Conservation (phyloP, 2,113 vertebrate species). For the Protobothrops mucrosquamatus region DNA sequence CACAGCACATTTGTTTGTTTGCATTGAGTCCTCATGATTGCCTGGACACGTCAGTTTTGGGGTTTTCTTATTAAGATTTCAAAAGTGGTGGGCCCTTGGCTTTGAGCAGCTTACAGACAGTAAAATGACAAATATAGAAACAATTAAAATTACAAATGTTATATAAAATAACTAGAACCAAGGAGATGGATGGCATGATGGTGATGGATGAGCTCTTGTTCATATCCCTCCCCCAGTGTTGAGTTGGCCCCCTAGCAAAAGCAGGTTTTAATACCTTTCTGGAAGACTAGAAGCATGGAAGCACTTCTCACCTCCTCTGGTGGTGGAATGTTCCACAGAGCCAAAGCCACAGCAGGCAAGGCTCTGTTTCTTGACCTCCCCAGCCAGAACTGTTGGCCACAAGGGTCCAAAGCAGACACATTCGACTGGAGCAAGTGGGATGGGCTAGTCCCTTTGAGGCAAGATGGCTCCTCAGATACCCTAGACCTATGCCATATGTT, state of each 20-base stretch:
- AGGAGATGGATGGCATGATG: background rate
- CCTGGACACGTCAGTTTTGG: background rate
- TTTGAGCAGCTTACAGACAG: background rate
- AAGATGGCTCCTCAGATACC: background rate
- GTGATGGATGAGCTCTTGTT: background rate
- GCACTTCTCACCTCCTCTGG: background rate
- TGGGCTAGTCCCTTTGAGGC: background rate
- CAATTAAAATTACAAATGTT: background rate
- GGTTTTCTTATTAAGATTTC: background rate
- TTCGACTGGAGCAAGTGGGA: background rate
- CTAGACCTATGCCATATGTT: background rate
- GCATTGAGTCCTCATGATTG: background rate
- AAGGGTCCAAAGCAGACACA: background rate
- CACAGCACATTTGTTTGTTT: too few species aligned
- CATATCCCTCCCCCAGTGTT: background rate
- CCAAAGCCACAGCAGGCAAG: background rate
- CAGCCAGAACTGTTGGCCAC: background rate
- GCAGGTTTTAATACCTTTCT: background rate
- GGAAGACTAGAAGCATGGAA: background rate
- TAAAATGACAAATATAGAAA: background rate
- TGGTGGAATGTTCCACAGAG: background rate
- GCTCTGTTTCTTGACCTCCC: background rate
- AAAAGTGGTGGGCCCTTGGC: background rate
- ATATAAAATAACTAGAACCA: background rate
- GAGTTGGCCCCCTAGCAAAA: background rate